Percentiles rank a stretch among this genome's conserved stretches.
These are phyloP conservation scores for Lanistes nyassanus DNA, from an alignment of 1,140 invertebrate species.

Conservation along the genomic window DNA sequence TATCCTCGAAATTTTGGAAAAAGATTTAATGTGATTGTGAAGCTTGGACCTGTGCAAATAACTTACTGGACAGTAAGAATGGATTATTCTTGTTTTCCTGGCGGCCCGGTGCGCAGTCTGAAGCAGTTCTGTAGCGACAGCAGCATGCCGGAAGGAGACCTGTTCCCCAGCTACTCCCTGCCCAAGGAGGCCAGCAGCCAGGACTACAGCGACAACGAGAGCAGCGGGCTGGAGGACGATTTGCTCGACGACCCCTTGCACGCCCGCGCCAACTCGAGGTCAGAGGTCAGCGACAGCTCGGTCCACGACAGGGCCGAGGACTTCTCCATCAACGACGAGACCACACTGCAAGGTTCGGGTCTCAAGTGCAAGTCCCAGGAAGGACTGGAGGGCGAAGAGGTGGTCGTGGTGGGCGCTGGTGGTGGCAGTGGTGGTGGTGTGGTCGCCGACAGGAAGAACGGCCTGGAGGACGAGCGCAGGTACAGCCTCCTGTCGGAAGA, in stretches of 20 bases:
- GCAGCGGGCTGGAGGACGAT: slow-evolving; percentile 7
- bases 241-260: neutral
- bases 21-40: no score
- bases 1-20: no score
- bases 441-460: neutral
- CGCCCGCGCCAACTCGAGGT: no score
- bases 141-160: slow-evolving; percentile 18
- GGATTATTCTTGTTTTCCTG: slow-evolving; percentile 19
- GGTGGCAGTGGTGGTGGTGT: neutral
- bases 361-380: no score
- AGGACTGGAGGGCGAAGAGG: neutral
- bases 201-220: slow-evolving; percentile 7
- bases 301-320: neutral
- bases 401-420: no score
- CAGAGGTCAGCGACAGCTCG: neutral
- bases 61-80: neutral
- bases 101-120: slow-evolving; percentile 7
- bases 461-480: slow-evolving; percentile 15
- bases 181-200: slow-evolving; percentile 16
- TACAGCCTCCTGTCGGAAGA: slow-evolving; percentile 8
- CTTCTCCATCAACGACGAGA: no score
- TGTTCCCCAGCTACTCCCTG: slow-evolving; percentile 23
- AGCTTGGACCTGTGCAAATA: no score
- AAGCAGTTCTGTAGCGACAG: slow-evolving; percentile 24
- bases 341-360: no score